These are phyloP conservation scores for Empidonax alnorum DNA, from an alignment of 2,113 vertebrate species.

Conservation along the genomic window DNA sequence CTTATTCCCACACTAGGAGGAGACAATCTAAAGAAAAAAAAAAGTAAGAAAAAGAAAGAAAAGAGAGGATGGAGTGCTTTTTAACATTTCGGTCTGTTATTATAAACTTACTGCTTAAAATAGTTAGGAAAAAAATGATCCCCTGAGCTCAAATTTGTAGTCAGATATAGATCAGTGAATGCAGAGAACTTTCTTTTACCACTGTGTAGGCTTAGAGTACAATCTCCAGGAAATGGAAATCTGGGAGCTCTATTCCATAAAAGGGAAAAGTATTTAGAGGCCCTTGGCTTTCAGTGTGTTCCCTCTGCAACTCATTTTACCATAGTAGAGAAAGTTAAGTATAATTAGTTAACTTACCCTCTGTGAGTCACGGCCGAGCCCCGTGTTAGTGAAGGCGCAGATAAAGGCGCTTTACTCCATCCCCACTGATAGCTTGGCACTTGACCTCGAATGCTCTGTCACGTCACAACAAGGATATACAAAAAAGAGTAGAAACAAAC, in stretches of 20 bases:
- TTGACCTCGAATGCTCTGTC: slow-evolving; percentile 11
- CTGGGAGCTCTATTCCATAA: slow-evolving; percentile 76
- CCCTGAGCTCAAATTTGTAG: slow-evolving; percentile 67
- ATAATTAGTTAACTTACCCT: slow-evolving; percentile 60
- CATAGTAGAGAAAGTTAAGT: slow-evolving; percentile 58
- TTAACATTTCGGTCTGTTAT: slow-evolving; percentile 62
- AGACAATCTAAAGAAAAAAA: background rate
- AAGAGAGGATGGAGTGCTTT: background rate
- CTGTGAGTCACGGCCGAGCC: slow-evolving; percentile 21
- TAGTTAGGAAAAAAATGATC: slow-evolving; percentile 68
- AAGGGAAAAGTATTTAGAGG: slow-evolving; percentile 81
- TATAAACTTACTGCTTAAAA: slow-evolving; percentile 77
- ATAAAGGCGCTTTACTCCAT: slow-evolving; percentile 42
- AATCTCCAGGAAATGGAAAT: slow-evolving; percentile 77
- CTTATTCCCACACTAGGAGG: slow-evolving; percentile 48
- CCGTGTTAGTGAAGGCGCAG: background rate
- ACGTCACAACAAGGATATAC: background rate
- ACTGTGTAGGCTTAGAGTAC: slow-evolving; percentile 67
- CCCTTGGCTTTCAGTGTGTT: slow-evolving; percentile 55
- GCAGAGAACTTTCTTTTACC: slow-evolving; percentile 61
- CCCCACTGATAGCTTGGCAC: slow-evolving; percentile 7
- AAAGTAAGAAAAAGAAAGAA: background rate
- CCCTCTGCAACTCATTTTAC: slow-evolving; percentile 64
- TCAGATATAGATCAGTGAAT: slow-evolving; percentile 69
- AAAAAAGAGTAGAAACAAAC: background rate